Base-by-base conservation (phyloP, 2,888 invertebrate species). In the Bombylius discolor region DNA sequence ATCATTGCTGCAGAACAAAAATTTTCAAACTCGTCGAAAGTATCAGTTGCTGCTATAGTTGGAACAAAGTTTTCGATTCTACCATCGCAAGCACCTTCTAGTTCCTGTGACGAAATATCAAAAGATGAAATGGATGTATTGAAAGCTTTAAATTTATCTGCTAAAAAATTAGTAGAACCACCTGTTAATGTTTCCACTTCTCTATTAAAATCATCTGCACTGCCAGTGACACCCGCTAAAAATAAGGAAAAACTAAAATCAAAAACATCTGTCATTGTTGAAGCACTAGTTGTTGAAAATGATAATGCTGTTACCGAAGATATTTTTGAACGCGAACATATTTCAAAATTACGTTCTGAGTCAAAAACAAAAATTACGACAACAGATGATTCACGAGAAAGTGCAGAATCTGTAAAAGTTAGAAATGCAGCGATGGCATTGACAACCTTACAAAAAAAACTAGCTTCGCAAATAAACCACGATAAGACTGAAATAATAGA, bases 91-190 rank as follows among this genome's bases (percentile, higher is more conserved):
- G 9, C 7, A 36, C 1, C 1, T 36, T 36, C 7, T 36, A 9
- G 7, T 36, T 6, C 36, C 7, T 6, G 8, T 42, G 39, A 42
- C 5, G 39, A 42, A 8, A 42, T 11, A 11, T 42, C 11, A 36
- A 8, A 42, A 42, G 57, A 48, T 52, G 66, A 51, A 58, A 64
- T 68, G 1, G 71, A 71, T 32, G 65, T 72, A 36, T 61, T 72
- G 1, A 63, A 66, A 0, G 74, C 72, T 0, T 57, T 72, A 1
- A 67, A 72, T 61, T 60, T 72, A 1, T 73, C 73, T 0, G 69
- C 66, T 31, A 71, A 66, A 47, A 71, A 71, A 51, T 62, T 62
- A 36, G 5, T 14, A 8, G 23, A n/a, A 23, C 23, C 23, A 23
- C 23, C 23, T 23, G 23, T n/a, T n/a, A n/a, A n/a, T n/a, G n/a